Evolutionary conservation across 2,888 invertebrate species (phyloP).

Genomic region (Melanargia galathea): DNA sequence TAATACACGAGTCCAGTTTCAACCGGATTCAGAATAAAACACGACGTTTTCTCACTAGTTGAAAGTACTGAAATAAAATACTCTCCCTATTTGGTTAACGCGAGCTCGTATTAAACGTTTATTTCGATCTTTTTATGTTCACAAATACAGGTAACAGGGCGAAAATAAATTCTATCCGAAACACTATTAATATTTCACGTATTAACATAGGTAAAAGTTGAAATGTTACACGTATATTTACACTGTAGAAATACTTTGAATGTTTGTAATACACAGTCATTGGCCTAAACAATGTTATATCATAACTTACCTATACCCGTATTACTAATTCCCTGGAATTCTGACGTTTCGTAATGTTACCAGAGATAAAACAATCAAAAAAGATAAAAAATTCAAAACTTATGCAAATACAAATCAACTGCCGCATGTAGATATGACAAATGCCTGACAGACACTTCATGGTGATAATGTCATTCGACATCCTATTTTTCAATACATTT

Average conservation of each 20-base stretch:
- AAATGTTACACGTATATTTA: too few relatives aligned
- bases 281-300: background rate
- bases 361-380: too few relatives aligned
- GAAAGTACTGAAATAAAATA: constrained; percentile 17
- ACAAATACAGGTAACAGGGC: constrained; percentile 15
- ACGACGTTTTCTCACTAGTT: background rate
- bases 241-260: background rate
- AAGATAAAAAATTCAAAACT: too few relatives aligned
- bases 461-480: too few relatives aligned
- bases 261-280: background rate
- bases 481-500: too few relatives aligned
- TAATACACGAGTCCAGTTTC: background rate
- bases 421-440: too few relatives aligned
- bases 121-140: constrained; percentile 13
- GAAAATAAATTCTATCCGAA: constrained; percentile 18
- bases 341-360: too few relatives aligned
- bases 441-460: too few relatives aligned
- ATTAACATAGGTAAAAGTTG: background rate
- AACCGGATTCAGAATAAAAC: constrained; percentile 1
- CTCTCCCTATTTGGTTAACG: constrained; percentile 9
- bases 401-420: too few relatives aligned
- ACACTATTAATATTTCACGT: constrained; percentile 14
- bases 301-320: too few relatives aligned
- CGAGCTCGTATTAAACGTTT: constrained; percentile 13
- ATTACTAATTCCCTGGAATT: too few relatives aligned